phyloP scores from a whole-genome alignment of 2,888 invertebrate species.

The Meliscaeva auricollis region DNA sequence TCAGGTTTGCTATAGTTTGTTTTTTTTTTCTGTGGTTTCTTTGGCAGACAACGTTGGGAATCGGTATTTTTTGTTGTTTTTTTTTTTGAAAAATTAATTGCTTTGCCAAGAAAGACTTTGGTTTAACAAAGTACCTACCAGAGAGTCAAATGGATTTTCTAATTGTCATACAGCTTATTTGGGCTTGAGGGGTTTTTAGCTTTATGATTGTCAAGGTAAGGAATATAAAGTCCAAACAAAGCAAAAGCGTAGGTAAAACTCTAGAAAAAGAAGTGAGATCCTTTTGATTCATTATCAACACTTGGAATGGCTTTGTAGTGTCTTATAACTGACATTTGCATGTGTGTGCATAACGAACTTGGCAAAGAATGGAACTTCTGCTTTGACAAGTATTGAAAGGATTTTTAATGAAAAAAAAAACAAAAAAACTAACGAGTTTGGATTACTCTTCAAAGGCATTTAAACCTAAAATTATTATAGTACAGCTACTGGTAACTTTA shows the following conservation, averaged over 20 bases:
- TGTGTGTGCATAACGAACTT: too few relatives aligned
- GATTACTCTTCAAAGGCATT: too few relatives aligned
- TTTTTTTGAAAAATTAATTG: slow-evolving; percentile 53
- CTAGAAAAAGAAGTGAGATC: neutral
- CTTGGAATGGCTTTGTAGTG: neutral
- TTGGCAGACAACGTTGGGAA: neutral
- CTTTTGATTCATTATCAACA: slow-evolving; percentile 3
- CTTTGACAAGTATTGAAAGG: too few relatives aligned
- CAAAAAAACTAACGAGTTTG: too few relatives aligned
- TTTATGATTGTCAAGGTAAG: slow-evolving; percentile 28
- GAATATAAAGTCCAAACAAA: neutral
- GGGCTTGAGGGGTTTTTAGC: slow-evolving; percentile 10
- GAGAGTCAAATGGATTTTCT: slow-evolving; percentile 47
- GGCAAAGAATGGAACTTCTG: too few relatives aligned
- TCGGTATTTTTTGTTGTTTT: neutral
- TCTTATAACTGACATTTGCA: too few relatives aligned
- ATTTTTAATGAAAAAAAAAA: too few relatives aligned
- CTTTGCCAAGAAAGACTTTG: slow-evolving; percentile 32
- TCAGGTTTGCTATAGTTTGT: neutral
- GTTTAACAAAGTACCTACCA: slow-evolving; percentile 15
- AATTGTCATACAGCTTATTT: slow-evolving; percentile 25
- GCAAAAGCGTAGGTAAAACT: neutral
- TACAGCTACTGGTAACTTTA: too few relatives aligned
- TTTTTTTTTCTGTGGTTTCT: slow-evolving; percentile 17
- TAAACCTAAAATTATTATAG: too few relatives aligned